Base-by-base conservation (phyloP, 2,113 vertebrate species). In the Polypterus bichir region DNA sequence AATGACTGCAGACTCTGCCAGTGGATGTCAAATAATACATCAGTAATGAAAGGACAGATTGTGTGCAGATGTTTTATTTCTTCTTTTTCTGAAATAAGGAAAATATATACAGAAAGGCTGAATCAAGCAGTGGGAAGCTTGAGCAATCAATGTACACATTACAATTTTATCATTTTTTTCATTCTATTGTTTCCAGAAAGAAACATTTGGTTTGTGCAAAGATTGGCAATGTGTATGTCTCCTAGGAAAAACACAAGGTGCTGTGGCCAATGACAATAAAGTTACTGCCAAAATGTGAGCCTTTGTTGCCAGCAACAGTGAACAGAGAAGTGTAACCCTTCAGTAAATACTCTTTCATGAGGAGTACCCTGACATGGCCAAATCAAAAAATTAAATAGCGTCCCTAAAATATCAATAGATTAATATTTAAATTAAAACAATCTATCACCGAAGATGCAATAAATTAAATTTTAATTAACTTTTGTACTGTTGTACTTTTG, bases 191-290 rank as follows among this genome's bases (percentile, higher is more conserved):
- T 46, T 62, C 52, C 61, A 62, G 27, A 62, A 62, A 55, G 52
- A 62, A 62, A 62, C 61, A 62, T 62, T 62, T 62, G 52, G 46
- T 62, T 56, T 11, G 48, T 62, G 44, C 56, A 10, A 8, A 7
- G 45, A 45, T 46, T 62, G 53, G 61, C 61, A 62, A 55, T n/a
- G 54, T 62, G 46, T 45, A 9, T 45, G 48, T 52, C 60, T 52
- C 60, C 7, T 4, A 52, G 60, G 60, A 52, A 48, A 49, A 61
- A 61, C 44, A 11, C 44, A 47, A 11, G 52, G 52, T 62, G 53
- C 10, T 47, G 45, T 46, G 44, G 45, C 61, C 61, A 62, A 62
- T 62, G 52, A 62, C 53, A 62, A 62, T 62, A 55, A 7, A 46
- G 11, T 10, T 54, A 47, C 9, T 62, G 61, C 61, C 61, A 62